A percentile compares a stretch with the other conserved stretches of the same genome.
Evolutionary conservation across 2,113 vertebrate genomes (phyloP).

Genomic region (Nesospiza acunhae): DNA sequence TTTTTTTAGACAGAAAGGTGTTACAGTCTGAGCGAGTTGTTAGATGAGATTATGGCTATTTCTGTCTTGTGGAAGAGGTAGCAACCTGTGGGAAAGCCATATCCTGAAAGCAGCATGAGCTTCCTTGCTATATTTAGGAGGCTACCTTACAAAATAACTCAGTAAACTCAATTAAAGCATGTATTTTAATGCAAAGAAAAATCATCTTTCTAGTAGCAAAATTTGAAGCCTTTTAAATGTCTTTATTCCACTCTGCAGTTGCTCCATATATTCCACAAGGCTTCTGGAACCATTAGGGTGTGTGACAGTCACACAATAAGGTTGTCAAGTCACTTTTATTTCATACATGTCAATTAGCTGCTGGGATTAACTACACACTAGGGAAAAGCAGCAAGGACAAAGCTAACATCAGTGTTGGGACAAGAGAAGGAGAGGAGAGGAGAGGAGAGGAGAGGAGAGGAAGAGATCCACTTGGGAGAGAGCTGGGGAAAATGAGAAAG

Average conservation of each 20-base stretch:
- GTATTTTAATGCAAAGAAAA: not conserved
- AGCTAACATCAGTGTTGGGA: not conserved
- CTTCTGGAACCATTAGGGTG: not conserved
- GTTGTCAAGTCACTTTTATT: not conserved
- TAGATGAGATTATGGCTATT: not conserved
- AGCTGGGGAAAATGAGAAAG: not conserved
- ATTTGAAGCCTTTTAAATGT: not conserved
- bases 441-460: not conserved
- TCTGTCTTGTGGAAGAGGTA: not conserved
- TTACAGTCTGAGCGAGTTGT: not conserved
- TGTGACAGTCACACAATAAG: not conserved
- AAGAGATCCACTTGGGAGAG: not conserved
- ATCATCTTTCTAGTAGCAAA: not conserved
- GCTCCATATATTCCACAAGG: not conserved
- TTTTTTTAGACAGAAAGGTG: not conserved
- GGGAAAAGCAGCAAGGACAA: not conserved
- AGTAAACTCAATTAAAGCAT: not conserved
- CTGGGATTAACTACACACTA: not conserved
- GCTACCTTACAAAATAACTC: not conserved
- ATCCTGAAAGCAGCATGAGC: not conserved
- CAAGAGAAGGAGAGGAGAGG: not conserved
- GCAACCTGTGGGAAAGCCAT: not conserved
- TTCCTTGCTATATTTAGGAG: not conserved
- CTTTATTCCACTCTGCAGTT: not conserved
- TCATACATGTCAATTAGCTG: not conserved